A percentile compares a stretch with the other conserved stretches of the same genome.
phyloP scores from a whole-genome alignment of 2,888 invertebrate genomes.

The Polydrusus tereticollis region DNA sequence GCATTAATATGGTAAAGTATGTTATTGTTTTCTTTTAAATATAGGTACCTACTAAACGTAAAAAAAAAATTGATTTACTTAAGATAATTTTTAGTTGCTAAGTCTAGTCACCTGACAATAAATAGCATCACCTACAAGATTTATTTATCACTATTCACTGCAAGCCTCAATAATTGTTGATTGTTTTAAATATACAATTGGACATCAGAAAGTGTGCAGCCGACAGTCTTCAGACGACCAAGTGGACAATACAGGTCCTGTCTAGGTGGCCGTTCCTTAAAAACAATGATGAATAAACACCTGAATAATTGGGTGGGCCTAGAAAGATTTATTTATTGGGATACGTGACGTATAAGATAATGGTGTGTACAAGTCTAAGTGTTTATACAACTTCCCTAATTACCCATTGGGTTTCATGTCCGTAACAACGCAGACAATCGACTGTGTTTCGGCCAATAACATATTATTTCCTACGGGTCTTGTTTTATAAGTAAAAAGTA shows the following conservation, averaged over 20 bases:
- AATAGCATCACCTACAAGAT: no score
- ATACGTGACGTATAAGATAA: slow-evolving; percentile 33
- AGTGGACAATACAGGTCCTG: slow-evolving; percentile 22
- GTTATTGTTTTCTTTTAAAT: no score
- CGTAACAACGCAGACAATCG: slow-evolving; percentile 18
- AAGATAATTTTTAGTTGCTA: no score
- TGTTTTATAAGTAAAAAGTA: slow-evolving; percentile 18
- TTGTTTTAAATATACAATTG: slow-evolving; percentile 34
- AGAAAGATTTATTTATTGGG: slow-evolving; percentile 33
- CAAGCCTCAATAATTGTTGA: slow-evolving; percentile 4
- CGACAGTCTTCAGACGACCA: background rate
- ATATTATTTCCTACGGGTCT: slow-evolving; percentile 9
- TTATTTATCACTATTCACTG: no score
- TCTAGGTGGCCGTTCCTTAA: slow-evolving; percentile 33
- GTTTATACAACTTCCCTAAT: slow-evolving; percentile 27
- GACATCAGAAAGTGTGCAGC: slow-evolving; percentile 22
- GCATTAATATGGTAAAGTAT: no score
- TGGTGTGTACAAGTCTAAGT: slow-evolving; percentile 26
- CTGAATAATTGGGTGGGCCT: slow-evolving; percentile 46
- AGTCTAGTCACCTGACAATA: no score
- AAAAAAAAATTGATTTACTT: no score
- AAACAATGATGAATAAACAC: slow-evolving; percentile 41
- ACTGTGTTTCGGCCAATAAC: slow-evolving; percentile 11
- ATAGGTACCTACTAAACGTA: no score
- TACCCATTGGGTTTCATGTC: slow-evolving; percentile 26